A percentile compares a stretch with the other conserved stretches of the same genome.
Conservation (phyloP, 1,140 invertebrate genomes). For the Zeugodacus cucurbitae region DNA sequence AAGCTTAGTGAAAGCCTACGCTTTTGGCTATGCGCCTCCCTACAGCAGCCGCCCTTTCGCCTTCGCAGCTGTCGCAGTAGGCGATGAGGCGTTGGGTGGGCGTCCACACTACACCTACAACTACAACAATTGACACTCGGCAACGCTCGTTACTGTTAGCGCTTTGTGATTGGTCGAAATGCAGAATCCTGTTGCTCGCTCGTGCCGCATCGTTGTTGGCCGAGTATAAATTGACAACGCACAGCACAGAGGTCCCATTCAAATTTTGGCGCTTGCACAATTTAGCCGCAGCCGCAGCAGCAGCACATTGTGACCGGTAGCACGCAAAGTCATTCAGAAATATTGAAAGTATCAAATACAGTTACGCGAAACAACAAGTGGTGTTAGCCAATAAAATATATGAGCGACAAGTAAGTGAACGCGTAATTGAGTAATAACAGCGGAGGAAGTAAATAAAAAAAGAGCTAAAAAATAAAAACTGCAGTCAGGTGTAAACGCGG, state of each 20-base stretch:
- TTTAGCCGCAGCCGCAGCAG: not conserved
- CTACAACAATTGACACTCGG: not conserved
- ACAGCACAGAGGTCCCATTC: not conserved
- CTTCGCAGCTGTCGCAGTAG: not conserved
- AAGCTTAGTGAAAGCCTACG: not conserved
- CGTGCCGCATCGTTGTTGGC: not conserved
- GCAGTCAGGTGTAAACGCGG: too few species aligned
- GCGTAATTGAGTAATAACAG: not conserved
- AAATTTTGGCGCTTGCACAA: conserved; percentile 16
- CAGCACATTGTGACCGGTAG: not conserved
- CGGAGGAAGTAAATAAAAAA: too few species aligned
- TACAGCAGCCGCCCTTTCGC: not conserved
- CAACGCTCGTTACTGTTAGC: not conserved
- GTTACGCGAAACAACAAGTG: not conserved
- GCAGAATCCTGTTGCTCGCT: conserved; percentile 28
- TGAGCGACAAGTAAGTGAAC: not conserved
- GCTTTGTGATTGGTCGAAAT: not conserved
- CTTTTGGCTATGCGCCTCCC: not conserved
- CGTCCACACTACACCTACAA: too few species aligned
- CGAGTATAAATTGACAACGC: conserved; percentile 27
- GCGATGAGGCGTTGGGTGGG: not conserved
- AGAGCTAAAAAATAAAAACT: too few species aligned
- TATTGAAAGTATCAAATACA: not conserved
- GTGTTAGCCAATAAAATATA: not conserved
- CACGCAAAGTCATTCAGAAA: not conserved